phyloP scores from a whole-genome alignment of 2,888 invertebrate genomes.

The Macrosoma leucophasiata region DNA sequence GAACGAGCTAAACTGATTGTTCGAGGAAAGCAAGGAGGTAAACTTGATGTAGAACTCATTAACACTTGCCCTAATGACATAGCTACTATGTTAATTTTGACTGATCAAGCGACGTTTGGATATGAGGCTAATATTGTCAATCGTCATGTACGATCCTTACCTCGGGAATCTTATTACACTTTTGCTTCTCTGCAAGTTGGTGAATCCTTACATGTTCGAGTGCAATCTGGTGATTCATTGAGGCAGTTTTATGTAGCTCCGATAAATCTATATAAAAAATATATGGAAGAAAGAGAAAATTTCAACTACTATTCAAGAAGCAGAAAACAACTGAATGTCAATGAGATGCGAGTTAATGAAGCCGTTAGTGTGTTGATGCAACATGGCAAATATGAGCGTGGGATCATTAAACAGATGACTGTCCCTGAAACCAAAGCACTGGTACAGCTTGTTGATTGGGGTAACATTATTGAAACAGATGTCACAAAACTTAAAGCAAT shows the following conservation, averaged over 20 bases:
- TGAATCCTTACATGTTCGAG: conserved; percentile 25
- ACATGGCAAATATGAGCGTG: conserved; percentile 27
- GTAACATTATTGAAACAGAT: conserved; percentile 21
- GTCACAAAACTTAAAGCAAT: conserved; percentile 23
- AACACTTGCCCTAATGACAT: conserved; percentile 34
- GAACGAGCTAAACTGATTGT: conserved; percentile 29
- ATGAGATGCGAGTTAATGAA: conserved; percentile 20
- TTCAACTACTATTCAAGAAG: conserved; percentile 22
- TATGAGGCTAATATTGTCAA: conserved; percentile 20
- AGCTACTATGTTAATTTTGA: conserved; percentile 30
- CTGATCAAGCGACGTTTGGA: conserved; percentile 28
- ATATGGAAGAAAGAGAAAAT: conserved; percentile 23
- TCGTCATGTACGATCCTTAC: too few relatives aligned
- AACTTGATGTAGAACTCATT: conserved; percentile 27
- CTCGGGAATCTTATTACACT: conserved; percentile 20
- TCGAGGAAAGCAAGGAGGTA: conserved; percentile 19
- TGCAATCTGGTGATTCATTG: conserved; percentile 26
- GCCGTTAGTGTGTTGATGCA: conserved; percentile 20
- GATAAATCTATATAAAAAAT: conserved; percentile 23
- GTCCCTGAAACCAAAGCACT: conserved; percentile 16
- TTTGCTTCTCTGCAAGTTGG: conserved; percentile 21
- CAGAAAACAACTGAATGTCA: conserved; percentile 14
- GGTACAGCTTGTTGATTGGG: conserved; percentile 30
- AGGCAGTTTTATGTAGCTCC: conserved; percentile 29
- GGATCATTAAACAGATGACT: conserved; percentile 22